These are phyloP conservation scores for Neotoma lepida DNA, from an alignment of 2,113 vertebrate species.

Conservation along the genomic window DNA sequence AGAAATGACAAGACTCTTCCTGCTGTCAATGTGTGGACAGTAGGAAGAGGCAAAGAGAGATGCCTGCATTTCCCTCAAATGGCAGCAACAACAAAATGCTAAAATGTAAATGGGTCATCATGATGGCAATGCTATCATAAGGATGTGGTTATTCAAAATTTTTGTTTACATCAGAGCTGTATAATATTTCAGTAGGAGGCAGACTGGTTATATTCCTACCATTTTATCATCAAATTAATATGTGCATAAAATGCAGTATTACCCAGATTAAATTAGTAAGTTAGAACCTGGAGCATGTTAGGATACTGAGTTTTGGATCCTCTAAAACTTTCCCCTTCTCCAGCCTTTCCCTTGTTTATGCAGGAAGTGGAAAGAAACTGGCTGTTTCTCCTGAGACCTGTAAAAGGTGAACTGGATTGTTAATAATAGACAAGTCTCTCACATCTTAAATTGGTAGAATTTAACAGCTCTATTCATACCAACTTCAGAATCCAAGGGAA, in stretches of 20 bases:
- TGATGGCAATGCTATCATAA: not conserved
- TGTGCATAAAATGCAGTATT: not conserved
- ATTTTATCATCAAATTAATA: not conserved
- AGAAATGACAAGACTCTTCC: not conserved
- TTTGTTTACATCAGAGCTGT: not conserved
- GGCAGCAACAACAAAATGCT: not conserved
- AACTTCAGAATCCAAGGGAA: conserved; percentile 67
- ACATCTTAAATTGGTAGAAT: conserved; percentile 71
- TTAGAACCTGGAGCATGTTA: not conserved
- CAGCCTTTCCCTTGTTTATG: not conserved
- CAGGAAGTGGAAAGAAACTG: conserved; percentile 2
- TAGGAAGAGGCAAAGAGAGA: not conserved
- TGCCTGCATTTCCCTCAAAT: not conserved
- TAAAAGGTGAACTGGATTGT: conserved; percentile 60
- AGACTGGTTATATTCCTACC: not conserved
- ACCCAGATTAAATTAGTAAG: not conserved
- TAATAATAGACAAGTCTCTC: conserved; percentile 74
- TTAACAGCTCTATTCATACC: conserved; percentile 63
- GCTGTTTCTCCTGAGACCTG: conserved; percentile 8
- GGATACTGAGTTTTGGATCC: not conserved
- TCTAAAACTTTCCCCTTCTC: not conserved
- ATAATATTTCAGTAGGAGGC: not conserved
- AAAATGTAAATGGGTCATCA: not conserved
- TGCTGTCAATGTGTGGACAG: not conserved
- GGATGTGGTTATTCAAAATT: not conserved